Evolutionary conservation across 2,797 vertebrate species (phyloP), one percentile per base, ranked within the genome.

Genomic region (Karalla daura): DNA sequence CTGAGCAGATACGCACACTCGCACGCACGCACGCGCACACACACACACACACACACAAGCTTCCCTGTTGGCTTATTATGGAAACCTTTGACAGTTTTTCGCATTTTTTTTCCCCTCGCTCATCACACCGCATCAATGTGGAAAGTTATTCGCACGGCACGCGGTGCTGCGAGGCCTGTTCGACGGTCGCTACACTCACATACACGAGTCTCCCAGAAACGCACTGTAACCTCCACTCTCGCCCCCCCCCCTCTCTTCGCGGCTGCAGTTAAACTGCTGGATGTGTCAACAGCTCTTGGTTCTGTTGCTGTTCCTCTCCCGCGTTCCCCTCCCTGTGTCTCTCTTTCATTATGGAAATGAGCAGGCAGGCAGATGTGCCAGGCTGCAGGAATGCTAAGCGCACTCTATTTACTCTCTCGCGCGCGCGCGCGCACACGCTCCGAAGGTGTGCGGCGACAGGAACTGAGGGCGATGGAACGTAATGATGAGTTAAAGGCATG

Each of bases 341-440:
- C 32, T 59, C 66, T 73, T 30, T 80, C 79, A 86, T 91, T 90
- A 93, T 93, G 88, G 83, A 91, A 91, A 93, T 91, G 63, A 80
- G 76, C 61, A 37, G 58, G 70, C 61, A 47, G 53, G 77, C 24
- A 51, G 72, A 86, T 70, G 50, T 43, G 64, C 24, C 21, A 75
- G 59, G 46, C 62, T 54, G 71, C 60, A 61, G 72, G 91, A 90
- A 93, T 91, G 82, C 79, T 85, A 90, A 91, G 71, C 84, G 81
- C 71, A 43, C 30, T 51, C 60, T 77, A 68, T 91, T 87, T 89
- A 66, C 86, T 84, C 81, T 80, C 73, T 54, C 79, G 74, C 60
- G 40, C 68, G 74, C 71, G 85, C 75, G 72, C 63, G 67, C 40
- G 5, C n/a, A n/a, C n/a, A n/a, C n/a, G n/a, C n/a, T n/a, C n/a